A percentile compares a stretch with the other conserved stretches of the same genome.
phyloP scores from a whole-genome alignment of 1,140 invertebrate genomes.

The Conus ventricosus region DNA sequence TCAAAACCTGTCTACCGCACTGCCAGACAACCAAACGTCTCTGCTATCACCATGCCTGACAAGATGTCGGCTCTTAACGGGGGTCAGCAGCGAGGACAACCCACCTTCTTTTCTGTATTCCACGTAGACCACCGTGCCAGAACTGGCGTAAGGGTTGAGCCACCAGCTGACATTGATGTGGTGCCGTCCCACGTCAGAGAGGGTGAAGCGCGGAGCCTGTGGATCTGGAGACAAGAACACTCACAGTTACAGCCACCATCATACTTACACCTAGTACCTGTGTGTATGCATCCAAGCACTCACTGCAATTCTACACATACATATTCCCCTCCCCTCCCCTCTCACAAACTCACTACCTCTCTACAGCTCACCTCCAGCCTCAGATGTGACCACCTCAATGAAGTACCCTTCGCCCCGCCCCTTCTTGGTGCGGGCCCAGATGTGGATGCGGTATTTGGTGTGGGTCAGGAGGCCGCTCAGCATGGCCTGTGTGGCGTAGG shows the following conservation, averaged over 20 bases:
- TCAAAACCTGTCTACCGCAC: no score
- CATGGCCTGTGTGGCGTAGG: conserved; percentile 86
- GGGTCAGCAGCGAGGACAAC: neutral
- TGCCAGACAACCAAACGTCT: no score
- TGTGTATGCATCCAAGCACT: neutral
- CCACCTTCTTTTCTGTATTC: conserved; percentile 81
- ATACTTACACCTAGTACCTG: neutral
- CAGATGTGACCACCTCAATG: conserved; percentile 64
- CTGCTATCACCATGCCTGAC: no score
- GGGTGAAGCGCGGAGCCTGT: conserved; percentile 85
- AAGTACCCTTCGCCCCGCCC: conserved; percentile 83
- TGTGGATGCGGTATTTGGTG: conserved; percentile 92
- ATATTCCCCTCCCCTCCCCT: no score
- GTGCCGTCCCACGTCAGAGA: conserved; percentile 79
- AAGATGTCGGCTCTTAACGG: no score
- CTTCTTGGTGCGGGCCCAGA: conserved; percentile 86
- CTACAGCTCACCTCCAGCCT: conserved; percentile 50
- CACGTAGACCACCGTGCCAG: conserved; percentile 92
- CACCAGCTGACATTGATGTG: conserved; percentile 87
- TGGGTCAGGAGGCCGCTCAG: conserved; percentile 88
- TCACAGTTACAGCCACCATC: no score
- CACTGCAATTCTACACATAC: no score
- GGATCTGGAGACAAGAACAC: conserved; percentile 78
- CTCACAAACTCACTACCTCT: neutral
- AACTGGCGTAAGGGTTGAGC: conserved; percentile 78